phyloP scores from a whole-genome alignment of 2,888 invertebrate species.

The Athalia rosae region DNA sequence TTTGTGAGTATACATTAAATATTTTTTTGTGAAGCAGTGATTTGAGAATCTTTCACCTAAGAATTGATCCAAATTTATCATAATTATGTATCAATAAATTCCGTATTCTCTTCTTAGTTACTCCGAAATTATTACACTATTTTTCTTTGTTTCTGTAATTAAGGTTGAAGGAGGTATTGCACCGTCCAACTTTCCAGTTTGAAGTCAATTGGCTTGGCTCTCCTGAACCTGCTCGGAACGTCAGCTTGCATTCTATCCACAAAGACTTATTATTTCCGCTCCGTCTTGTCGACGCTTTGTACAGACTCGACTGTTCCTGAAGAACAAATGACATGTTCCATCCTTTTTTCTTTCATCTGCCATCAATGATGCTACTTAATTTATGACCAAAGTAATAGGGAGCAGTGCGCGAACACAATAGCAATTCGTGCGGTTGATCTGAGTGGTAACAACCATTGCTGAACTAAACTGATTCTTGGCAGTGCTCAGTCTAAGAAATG shows the following conservation, averaged over 20 bases:
- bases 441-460: too few relatives aligned
- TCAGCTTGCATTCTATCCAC: not conserved
- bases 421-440: too few relatives aligned
- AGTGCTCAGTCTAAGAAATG: too few relatives aligned
- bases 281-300: not conserved
- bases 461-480: too few relatives aligned
- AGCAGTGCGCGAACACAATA: too few relatives aligned
- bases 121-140: not conserved
- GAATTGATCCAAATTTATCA: too few relatives aligned
- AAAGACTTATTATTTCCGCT: slow-evolving; percentile 2
- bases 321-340: too few relatives aligned
- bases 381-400: too few relatives aligned
- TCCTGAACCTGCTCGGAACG: not conserved
- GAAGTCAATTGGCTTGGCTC: not conserved
- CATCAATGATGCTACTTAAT: too few relatives aligned
- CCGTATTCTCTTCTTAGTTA: not conserved
- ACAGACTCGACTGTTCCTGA: not conserved
- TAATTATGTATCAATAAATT: not conserved
- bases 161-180: slow-evolving; percentile 1
- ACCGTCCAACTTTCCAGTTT: slow-evolving; percentile 5
- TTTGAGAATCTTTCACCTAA: too few relatives aligned
- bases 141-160: not conserved
- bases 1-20: not conserved
- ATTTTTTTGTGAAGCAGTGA: not conserved
- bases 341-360: too few relatives aligned